Evolutionary conservation across 2,888 invertebrate species (phyloP).

Genomic region (Neuroscelio doddi): DNA sequence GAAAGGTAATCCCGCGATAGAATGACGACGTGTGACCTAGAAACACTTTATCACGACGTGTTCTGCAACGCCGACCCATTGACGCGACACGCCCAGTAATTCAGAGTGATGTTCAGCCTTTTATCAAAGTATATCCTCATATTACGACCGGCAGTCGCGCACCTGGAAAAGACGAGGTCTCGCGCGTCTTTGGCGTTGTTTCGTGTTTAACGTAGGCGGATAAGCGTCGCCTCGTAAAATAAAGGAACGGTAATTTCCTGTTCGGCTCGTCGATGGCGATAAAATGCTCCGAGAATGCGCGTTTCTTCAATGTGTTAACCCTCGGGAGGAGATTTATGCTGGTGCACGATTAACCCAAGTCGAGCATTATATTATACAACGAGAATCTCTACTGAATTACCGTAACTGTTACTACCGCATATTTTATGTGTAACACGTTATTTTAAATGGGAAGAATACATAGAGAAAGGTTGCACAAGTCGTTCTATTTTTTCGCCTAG

Average conservation of each 20-base stretch:
- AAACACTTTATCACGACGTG: conserved; percentile 16
- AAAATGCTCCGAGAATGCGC: conserved; percentile 11
- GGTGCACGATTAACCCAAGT: conserved; percentile 7
- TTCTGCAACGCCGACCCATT: conserved; percentile 13
- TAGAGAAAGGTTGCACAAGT: background rate
- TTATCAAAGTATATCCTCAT: conserved; percentile 15
- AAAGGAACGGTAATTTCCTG: conserved; percentile 26
- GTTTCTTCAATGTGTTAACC: conserved; percentile 8
- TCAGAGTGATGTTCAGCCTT: conserved; percentile 21
- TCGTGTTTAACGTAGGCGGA: conserved; percentile 22
- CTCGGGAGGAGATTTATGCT: conserved; percentile 7
- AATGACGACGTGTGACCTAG: conserved; percentile 11
- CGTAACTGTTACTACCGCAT: conserved; percentile 10
- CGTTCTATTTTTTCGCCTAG: background rate
- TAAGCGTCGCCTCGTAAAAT: conserved; percentile 27
- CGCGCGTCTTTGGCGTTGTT: conserved; percentile 7
- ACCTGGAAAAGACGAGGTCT: conserved; percentile 10
- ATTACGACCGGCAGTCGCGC: conserved; percentile 15
- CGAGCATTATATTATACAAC: conserved; percentile 12
- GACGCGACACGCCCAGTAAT: conserved; percentile 22
- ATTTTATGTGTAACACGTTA: conserved; percentile 8
- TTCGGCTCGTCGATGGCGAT: conserved; percentile 17
- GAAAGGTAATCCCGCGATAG: background rate
- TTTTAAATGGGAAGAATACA: background rate
- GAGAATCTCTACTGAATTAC: conserved; percentile 5